These are phyloP conservation scores for Pipra filicauda DNA, from an alignment of 2,113 vertebrate genomes.

Conservation along the genomic window DNA sequence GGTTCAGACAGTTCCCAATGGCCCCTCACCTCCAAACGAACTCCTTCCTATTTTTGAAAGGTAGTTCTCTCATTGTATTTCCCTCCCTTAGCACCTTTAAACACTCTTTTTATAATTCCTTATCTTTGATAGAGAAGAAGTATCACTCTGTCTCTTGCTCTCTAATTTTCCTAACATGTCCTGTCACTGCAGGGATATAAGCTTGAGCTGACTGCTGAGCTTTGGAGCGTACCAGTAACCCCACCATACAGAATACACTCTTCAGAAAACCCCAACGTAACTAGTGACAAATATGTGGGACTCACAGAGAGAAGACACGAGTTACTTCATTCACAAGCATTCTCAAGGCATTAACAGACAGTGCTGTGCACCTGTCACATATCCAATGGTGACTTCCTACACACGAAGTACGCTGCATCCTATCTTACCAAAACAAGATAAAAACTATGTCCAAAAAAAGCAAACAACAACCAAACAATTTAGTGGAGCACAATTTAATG, in stretches of 20 bases:
- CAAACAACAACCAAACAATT: background rate
- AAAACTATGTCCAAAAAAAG: background rate
- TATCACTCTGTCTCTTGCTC: background rate
- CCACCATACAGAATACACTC: fast-evolving
- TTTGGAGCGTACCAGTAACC: background rate
- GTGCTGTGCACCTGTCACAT: background rate
- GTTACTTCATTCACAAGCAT: background rate
- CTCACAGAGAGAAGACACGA: background rate
- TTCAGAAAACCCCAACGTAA: background rate
- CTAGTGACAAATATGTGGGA: fast-evolving
- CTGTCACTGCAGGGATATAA: background rate
- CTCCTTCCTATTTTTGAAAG: background rate
- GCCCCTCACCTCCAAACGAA: background rate
- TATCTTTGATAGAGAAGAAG: background rate
- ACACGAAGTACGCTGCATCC: background rate
- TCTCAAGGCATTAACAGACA: background rate
- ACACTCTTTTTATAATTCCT: background rate
- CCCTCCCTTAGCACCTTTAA: background rate
- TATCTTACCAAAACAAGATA: background rate
- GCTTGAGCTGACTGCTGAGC: background rate
- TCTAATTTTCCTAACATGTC: background rate
- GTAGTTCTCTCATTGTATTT: background rate
- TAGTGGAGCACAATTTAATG: background rate
- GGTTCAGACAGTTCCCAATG: background rate
- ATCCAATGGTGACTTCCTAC: background rate